phyloP scores from a whole-genome alignment of 1,140 invertebrate species.

The Drosophila fuyamai region DNA sequence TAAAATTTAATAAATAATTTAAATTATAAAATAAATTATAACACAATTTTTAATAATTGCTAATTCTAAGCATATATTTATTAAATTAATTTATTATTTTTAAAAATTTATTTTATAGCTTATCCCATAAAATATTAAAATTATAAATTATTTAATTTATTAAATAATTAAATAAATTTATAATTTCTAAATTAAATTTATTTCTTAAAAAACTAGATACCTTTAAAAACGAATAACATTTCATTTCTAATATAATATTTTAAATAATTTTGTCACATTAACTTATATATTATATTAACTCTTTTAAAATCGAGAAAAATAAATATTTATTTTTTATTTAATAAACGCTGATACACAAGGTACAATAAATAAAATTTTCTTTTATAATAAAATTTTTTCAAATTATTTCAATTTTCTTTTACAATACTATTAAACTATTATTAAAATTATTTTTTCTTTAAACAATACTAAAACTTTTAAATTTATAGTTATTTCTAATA shows the following conservation, averaged over 20 bases:
- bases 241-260: slow-evolving; percentile 87
- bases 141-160: slow-evolving; percentile 57
- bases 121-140: slow-evolving; percentile 67
- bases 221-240: slow-evolving; percentile 87
- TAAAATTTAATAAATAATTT: slow-evolving; percentile 84
- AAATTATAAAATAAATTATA: slow-evolving; percentile 80
- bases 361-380: no score
- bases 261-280: slow-evolving; percentile 86
- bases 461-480: no score
- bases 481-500: no score
- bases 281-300: slow-evolving; percentile 86
- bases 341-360: slow-evolving; percentile 88
- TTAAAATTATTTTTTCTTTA: no score
- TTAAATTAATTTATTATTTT: slow-evolving; percentile 81
- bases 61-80: no score
- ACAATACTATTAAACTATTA: no score
- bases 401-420: no score
- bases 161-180: slow-evolving; percentile 84
- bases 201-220: slow-evolving; percentile 89
- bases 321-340: slow-evolving; percentile 85
- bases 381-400: no score
- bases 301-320: slow-evolving; percentile 86
- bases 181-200: slow-evolving; percentile 85
- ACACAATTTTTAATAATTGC: slow-evolving; percentile 82
- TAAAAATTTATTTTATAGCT: slow-evolving; percentile 76